phyloP scores from a whole-genome alignment of 2,888 invertebrate species.

The Acrobasis consociella region DNA sequence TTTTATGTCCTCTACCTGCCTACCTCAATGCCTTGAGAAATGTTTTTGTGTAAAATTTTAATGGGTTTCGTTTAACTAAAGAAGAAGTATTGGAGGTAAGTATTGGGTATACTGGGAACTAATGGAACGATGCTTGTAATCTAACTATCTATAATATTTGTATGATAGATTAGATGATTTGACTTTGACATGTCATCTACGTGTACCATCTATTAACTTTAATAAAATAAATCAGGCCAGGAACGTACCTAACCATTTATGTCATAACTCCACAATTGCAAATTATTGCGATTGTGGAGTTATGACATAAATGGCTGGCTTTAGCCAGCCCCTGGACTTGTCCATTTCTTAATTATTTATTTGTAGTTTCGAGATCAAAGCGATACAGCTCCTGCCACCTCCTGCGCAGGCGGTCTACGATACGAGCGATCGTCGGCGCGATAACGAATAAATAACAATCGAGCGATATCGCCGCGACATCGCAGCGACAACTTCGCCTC shows the following conservation, averaged over 20 bases:
- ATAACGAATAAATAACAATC: conserved; percentile 72
- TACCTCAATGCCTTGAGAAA: conserved; percentile 27
- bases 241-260: not conserved
- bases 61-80: conserved; percentile 28
- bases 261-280: conserved; percentile 8
- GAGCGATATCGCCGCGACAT: conserved; percentile 62
- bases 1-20: conserved; percentile 39
- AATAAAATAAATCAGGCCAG: not conserved
- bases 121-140: conserved; percentile 21
- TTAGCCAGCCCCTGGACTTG: conserved; percentile 14
- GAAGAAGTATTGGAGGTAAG: conserved; percentile 11
- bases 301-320: too few relatives aligned
- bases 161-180: too few relatives aligned
- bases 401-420: conserved; percentile 54
- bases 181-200: too few relatives aligned
- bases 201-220: too few relatives aligned
- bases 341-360: conserved; percentile 47
- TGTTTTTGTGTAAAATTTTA: conserved; percentile 28
- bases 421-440: conserved; percentile 49
- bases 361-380: conserved; percentile 50
- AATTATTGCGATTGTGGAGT: too few relatives aligned
- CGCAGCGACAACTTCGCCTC: conserved; percentile 42
- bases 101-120: not conserved
- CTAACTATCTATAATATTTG: too few relatives aligned
- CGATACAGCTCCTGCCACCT: conserved; percentile 46